A percentile compares a stretch with the other conserved stretches of the same genome.
phyloP scores from a whole-genome alignment of 2,888 invertebrate species.

The Salpingus planirostris region DNA sequence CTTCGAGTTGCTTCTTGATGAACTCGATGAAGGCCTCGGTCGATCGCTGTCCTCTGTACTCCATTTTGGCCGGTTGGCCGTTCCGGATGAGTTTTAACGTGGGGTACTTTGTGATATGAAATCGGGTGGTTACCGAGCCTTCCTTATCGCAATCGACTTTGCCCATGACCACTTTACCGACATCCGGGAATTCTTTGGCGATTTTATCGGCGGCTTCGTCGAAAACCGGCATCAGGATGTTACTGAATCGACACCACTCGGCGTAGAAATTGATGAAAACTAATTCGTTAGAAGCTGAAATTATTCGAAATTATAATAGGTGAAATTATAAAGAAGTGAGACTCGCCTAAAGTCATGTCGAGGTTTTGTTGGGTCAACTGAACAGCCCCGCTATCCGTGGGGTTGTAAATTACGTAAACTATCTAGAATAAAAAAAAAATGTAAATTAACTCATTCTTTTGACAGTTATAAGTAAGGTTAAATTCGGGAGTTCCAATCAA shows the following conservation, averaged over 20 bases:
- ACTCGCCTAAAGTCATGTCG: conserved; percentile 74
- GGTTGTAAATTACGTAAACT: conserved; percentile 50
- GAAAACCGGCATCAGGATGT: conserved; percentile 91
- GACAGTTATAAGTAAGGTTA: too few relatives aligned
- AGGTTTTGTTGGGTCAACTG: conserved; percentile 72
- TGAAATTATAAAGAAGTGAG: conserved; percentile 3
- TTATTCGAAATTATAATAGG: conserved; percentile 19
- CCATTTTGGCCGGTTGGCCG: conserved; percentile 81
- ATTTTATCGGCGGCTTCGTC: conserved; percentile 91
- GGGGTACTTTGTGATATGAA: conserved; percentile 97
- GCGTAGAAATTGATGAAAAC: conserved; percentile 99
- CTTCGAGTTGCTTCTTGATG: conserved; percentile 74
- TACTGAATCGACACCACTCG: conserved; percentile 99
- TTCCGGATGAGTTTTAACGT: conserved; percentile 91
- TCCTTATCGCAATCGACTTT: conserved; percentile 97
- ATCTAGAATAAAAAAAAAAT: not conserved
- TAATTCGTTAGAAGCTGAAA: conserved; percentile 89
- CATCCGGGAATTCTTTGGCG: conserved; percentile 63
- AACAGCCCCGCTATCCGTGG: conserved; percentile 73
- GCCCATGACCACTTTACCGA: conserved; percentile 83
- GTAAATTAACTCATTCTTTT: too few relatives aligned
- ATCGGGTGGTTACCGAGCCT: conserved; percentile 75
- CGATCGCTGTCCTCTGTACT: conserved; percentile 84
- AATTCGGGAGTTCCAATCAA: too few relatives aligned
- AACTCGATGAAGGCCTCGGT: conserved; percentile 84